A percentile compares a stretch with the other conserved stretches of the same genome.
Evolutionary conservation across 2,113 vertebrate species (phyloP).

Genomic region (Phrynosoma blainvillii): DNA sequence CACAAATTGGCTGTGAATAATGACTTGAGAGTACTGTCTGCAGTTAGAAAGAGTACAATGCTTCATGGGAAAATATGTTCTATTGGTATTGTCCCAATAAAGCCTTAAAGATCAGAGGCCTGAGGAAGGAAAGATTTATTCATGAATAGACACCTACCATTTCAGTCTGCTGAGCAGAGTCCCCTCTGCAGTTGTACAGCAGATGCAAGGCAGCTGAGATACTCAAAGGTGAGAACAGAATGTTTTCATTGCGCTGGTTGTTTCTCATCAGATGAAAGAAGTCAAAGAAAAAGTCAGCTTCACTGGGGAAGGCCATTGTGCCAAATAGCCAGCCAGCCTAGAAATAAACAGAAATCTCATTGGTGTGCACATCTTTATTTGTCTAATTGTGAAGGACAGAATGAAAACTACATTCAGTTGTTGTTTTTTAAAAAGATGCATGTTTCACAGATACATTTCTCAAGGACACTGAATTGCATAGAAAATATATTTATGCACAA

Average conservation of each 20-base stretch:
- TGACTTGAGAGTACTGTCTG: background rate
- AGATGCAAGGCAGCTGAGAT: constrained; percentile 57
- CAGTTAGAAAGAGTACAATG: background rate
- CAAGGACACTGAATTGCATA: background rate
- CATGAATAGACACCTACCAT: constrained; percentile 48
- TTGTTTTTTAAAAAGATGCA: background rate
- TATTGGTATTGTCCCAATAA: background rate
- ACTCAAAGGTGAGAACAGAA: constrained; percentile 68
- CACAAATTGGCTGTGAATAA: background rate
- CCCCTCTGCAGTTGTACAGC: constrained; percentile 56
- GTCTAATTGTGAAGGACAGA: background rate
- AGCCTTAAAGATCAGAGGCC: background rate
- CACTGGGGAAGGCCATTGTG: constrained; percentile 49
- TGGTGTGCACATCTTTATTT: background rate
- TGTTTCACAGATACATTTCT: background rate
- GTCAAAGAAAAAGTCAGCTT: constrained; percentile 58
- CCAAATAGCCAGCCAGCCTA: background rate
- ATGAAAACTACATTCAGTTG: background rate
- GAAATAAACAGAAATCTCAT: constrained; percentile 25
- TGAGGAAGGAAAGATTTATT: background rate
- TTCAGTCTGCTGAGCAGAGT: constrained; percentile 45
- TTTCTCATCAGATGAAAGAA: constrained; percentile 59
- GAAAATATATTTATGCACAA: background rate
- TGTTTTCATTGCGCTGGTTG: constrained; percentile 35
- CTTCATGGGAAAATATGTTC: background rate